These are phyloP conservation scores for Dipodomys spectabilis DNA, from an alignment of 2,113 vertebrate species.

Conservation along the genomic window DNA sequence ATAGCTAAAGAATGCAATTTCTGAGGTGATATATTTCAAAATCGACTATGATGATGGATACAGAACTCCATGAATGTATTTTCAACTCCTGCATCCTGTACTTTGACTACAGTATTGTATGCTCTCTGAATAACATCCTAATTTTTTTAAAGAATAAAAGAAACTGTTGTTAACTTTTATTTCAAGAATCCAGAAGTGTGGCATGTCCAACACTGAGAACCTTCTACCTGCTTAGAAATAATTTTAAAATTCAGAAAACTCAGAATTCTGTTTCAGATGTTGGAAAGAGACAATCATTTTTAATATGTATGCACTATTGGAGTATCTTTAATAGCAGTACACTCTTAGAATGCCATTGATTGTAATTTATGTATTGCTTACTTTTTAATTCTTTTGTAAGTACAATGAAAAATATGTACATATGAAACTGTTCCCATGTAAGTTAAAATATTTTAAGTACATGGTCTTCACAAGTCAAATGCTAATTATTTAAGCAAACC, in stretches of 20 bases:
- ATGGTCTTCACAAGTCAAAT: neutral
- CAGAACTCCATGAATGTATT: neutral
- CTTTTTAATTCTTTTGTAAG: neutral
- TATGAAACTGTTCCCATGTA: neutral
- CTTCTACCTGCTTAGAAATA: neutral
- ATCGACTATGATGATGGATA: neutral
- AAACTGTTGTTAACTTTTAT: neutral
- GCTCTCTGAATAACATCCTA: neutral
- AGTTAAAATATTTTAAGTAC: neutral
- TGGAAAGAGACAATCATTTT: neutral
- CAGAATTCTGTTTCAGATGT: neutral
- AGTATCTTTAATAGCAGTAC: neutral
- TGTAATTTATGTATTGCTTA: neutral
- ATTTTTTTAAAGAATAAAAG: slow-evolving; percentile 4
- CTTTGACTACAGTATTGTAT: neutral
- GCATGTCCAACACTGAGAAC: neutral
- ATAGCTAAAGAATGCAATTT: neutral
- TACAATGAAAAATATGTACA: neutral
- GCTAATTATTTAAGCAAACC: slow-evolving; percentile 7
- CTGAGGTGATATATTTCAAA: slow-evolving; percentile 28
- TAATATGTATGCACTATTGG: neutral
- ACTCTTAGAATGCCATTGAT: neutral
- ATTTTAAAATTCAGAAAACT: neutral
- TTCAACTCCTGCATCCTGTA: neutral
- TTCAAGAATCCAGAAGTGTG: neutral